Percentiles rank a stretch among this genome's conserved stretches.
These are phyloP conservation scores for Prionace glauca DNA, from an alignment of 2,797 vertebrate genomes.

Conservation along the genomic window DNA sequence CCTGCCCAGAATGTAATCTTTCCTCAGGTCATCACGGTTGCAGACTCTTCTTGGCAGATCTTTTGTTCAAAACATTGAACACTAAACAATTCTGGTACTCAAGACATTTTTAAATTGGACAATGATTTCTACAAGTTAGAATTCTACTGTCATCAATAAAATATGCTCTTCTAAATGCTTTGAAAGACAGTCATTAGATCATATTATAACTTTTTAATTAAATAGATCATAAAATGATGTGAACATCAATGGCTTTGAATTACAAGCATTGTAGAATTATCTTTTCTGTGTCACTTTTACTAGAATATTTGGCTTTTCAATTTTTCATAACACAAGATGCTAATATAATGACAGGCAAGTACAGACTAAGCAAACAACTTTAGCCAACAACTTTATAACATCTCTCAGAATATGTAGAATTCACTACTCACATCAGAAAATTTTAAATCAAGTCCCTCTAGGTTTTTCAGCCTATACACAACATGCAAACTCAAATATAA, in stretches of 20 bases:
- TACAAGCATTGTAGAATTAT: background rate
- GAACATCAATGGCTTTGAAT: background rate
- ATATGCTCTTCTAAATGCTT: background rate
- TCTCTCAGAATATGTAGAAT: background rate
- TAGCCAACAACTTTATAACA: background rate
- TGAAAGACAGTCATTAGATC: background rate
- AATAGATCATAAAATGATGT: background rate
- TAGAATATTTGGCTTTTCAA: background rate
- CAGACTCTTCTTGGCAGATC: background rate
- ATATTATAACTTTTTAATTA: background rate
- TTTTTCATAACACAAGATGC: background rate
- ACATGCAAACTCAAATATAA: background rate
- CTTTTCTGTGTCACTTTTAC: background rate
- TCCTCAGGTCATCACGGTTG: background rate
- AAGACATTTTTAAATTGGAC: background rate
- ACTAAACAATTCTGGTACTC: background rate
- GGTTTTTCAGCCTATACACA: background rate
- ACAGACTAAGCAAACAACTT: background rate
- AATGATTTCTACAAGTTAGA: background rate
- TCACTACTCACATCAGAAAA: background rate
- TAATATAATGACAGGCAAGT: background rate
- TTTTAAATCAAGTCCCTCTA: background rate
- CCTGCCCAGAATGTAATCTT: background rate
- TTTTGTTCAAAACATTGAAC: background rate
- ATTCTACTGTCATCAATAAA: background rate